Evolutionary conservation across 2,888 invertebrate genomes (phyloP).

Genomic region (Stratiomys singularior): DNA sequence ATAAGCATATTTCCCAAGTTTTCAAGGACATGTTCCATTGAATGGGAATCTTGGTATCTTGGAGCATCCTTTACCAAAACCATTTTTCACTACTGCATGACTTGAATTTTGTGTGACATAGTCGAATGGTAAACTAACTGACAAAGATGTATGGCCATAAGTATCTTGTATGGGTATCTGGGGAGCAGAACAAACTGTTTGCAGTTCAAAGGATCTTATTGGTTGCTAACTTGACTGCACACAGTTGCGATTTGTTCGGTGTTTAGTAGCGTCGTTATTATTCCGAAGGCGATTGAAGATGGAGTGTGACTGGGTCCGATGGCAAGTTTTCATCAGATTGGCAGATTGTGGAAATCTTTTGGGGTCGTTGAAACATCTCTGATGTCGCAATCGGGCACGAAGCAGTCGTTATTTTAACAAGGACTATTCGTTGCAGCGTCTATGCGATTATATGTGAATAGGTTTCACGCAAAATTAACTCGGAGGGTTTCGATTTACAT

Average conservation of each 20-base stretch:
- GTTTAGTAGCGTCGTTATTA: neutral
- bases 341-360: no score
- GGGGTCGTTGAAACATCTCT: no score
- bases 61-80: neutral
- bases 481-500: no score
- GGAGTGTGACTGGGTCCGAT: no score
- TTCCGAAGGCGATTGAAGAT: no score
- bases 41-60: neutral
- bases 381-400: no score
- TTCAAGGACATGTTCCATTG: neutral
- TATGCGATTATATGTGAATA: no score
- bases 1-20: neutral
- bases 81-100: constrained; percentile 8
- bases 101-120: constrained; percentile 3
- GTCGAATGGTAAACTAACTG: neutral
- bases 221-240: neutral
- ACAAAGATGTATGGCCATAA: constrained; percentile 1
- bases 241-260: neutral
- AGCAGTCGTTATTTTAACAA: no score
- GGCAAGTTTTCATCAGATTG: no score
- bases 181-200: neutral
- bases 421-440: no score
- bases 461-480: no score
- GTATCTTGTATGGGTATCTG: neutral
- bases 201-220: neutral